Base-by-base conservation (phyloP, 2,888 invertebrate species). In the Cabera pusaria region DNA sequence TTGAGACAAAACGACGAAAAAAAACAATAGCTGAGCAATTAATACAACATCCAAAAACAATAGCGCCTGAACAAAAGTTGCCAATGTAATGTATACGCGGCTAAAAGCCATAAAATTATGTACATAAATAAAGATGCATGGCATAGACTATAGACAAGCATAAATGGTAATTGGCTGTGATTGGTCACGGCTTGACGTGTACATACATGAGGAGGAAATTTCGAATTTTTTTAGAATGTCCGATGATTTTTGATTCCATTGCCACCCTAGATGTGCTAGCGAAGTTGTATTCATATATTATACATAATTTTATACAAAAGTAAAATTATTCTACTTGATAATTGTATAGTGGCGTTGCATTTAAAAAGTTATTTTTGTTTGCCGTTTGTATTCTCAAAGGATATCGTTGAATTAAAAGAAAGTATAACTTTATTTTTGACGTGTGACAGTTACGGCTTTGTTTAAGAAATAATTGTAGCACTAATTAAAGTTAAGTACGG, bases 71-170 rank as follows among this genome's bases (percentile, higher is more conserved):
- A 46, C 36, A 39, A 34, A 48, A 47, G 28, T 40, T 34, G 43
- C 43, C 31, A 45, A 62, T 59, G 50, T 64, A 51, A 69, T 48
- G 49, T 57, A 70, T 68, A 59, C 38, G 33, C 44, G 32, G 39
- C 54, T 59, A 70, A 70, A 44, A 62, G 37, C 57, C 78, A 71
- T 77, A 71, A 81, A 81, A 60, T 59, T 77, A 81, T 80, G 81
- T 64, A 59, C 75, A 76, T 77, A 70, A 35, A 49, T 58, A 59
- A 59, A 52, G 31, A 37, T 21, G 55, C 42, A 55, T 56, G 51
- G 60, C 45, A 57, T 63, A 48, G 49, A 54, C 32, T 44, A 63
- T 71, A 70, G 70, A 64, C 66, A 75, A 64, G 68, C 62, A 79
- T 73, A 82, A 79, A 60, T 49, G 64, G 62, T 67, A 65, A 83